A percentile compares a stretch with the other conserved stretches of the same genome.
phyloP scores from a whole-genome alignment of 2,797 vertebrate species.

The Brotula barbata region DNA sequence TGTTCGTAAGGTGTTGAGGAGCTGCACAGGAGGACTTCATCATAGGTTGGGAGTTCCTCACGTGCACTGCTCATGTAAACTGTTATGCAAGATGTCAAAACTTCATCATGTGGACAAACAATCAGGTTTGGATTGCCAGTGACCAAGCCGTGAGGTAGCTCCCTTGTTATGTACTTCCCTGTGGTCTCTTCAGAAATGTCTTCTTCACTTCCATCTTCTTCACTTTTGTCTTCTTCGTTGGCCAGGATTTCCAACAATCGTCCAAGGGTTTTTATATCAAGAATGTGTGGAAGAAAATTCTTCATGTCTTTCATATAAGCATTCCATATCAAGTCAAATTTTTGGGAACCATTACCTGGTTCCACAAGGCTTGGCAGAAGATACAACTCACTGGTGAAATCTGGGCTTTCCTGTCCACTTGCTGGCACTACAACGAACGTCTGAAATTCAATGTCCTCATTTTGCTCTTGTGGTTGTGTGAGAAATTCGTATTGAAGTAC shows the following conservation, averaged over 20 bases:
- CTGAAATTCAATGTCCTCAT: constrained; percentile 77
- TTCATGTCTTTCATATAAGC: constrained; percentile 81
- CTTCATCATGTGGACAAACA: constrained; percentile 82
- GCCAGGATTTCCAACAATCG: constrained; percentile 78
- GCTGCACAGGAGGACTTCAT: constrained; percentile 92
- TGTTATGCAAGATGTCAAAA: constrained; percentile 85
- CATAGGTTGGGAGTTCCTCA: constrained; percentile 86
- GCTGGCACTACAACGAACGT: constrained; percentile 68
- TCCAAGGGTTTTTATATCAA: constrained; percentile 86
- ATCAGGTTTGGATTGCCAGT: constrained; percentile 88
- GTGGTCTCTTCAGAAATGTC: constrained; percentile 44
- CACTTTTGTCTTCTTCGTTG: constrained; percentile 49
- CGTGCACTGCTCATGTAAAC: constrained; percentile 85
- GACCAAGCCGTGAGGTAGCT: constrained; percentile 79
- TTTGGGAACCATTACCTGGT: constrained; percentile 45
- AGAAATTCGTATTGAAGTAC: constrained; percentile 76
- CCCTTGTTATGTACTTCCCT: constrained; percentile 58
- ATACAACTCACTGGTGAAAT: constrained; percentile 31
- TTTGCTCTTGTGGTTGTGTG: constrained; percentile 61
- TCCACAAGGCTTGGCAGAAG: constrained; percentile 46
- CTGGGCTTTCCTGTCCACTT: constrained; percentile 21
- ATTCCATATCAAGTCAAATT: constrained; percentile 82
- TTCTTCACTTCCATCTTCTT: constrained; percentile 42
- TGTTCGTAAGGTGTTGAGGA: constrained; percentile 85
- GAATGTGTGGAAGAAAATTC: constrained; percentile 78